These are phyloP conservation scores for Hyles euphorbiae DNA, from an alignment of 1,140 invertebrate genomes.

Conservation along the genomic window DNA sequence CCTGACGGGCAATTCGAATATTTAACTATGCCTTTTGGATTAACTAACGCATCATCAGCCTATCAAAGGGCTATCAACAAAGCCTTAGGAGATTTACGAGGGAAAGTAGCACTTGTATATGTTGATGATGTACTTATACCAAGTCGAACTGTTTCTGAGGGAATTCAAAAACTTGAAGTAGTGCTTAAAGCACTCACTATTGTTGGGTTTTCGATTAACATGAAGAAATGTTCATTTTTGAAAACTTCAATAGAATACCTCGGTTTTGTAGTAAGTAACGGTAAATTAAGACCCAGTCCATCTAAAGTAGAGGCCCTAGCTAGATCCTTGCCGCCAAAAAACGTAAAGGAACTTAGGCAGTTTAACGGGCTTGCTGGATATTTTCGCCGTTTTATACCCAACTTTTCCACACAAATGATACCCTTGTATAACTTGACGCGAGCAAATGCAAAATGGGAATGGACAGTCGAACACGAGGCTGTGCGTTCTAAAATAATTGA, in stretches of 20 bases:
- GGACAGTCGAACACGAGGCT: conserved; percentile 23
- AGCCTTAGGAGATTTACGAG: conserved; percentile 6
- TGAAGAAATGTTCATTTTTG: too few relatives aligned
- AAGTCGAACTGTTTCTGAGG: too few relatives aligned
- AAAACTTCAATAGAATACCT: too few relatives aligned
- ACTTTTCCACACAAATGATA: conserved; percentile 50
- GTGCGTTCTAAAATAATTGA: conserved; percentile 19
- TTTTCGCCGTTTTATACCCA: conserved; percentile 58
- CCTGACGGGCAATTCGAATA: conserved; percentile 29
- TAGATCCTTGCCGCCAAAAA: conserved; percentile 30
- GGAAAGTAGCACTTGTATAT: conserved; percentile 9
- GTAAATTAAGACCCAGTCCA: too few relatives aligned
- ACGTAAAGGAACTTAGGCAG: conserved; percentile 36
- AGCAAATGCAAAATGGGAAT: conserved; percentile 20
- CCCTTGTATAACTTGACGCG: conserved; percentile 32
- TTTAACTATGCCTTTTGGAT: conserved; percentile 26
- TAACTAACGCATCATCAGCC: conserved; percentile 19
- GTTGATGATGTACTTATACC: conserved; percentile 19
- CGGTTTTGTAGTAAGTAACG: too few relatives aligned
- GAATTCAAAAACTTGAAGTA: too few relatives aligned
- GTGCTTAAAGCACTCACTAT: too few relatives aligned
- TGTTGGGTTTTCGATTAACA: too few relatives aligned
- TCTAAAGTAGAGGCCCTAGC: conserved; percentile 33
- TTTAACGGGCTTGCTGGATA: conserved; percentile 68
- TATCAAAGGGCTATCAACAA: conserved; percentile 34